phyloP scores from a whole-genome alignment of 2,797 vertebrate genomes.

The Graptemys geographica region DNA sequence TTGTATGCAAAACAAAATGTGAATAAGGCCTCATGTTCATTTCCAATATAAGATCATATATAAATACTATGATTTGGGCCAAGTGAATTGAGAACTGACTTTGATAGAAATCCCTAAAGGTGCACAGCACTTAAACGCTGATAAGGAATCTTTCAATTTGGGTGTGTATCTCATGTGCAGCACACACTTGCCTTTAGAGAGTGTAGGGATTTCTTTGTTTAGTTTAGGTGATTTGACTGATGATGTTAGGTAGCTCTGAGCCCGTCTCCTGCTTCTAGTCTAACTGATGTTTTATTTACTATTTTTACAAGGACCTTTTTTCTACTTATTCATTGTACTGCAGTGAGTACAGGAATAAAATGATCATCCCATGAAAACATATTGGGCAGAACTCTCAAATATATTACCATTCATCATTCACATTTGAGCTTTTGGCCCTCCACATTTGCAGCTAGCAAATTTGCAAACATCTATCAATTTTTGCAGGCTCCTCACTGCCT shows the following conservation, averaged over 20 bases:
- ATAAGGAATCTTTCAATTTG: not conserved
- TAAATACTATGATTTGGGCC: conserved; percentile 12
- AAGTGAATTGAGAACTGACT: not conserved
- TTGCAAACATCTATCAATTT: not conserved
- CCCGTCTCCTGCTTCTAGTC: not conserved
- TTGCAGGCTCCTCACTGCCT: not conserved
- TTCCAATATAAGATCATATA: conserved; percentile 66
- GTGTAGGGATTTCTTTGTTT: not conserved
- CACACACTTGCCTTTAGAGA: not conserved
- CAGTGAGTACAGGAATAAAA: not conserved
- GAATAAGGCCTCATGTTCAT: conserved; percentile 39
- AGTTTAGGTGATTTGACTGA: not conserved
- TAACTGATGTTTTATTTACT: not conserved
- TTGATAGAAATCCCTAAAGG: not conserved
- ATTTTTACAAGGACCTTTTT: not conserved
- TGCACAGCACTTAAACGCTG: rapidly evolving
- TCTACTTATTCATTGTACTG: not conserved
- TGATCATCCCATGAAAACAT: rapidly evolving
- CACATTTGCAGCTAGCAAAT: not conserved
- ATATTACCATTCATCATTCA: not conserved
- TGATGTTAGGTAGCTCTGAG: not conserved
- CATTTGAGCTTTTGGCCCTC: not conserved
- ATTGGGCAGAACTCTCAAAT: not conserved
- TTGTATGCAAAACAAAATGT: conserved; percentile 48
- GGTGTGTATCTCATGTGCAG: not conserved